Percentiles rank a stretch among this genome's conserved stretches.
Conservation (phyloP, 2,888 invertebrate genomes). For the Synergus gifuensis region DNA sequence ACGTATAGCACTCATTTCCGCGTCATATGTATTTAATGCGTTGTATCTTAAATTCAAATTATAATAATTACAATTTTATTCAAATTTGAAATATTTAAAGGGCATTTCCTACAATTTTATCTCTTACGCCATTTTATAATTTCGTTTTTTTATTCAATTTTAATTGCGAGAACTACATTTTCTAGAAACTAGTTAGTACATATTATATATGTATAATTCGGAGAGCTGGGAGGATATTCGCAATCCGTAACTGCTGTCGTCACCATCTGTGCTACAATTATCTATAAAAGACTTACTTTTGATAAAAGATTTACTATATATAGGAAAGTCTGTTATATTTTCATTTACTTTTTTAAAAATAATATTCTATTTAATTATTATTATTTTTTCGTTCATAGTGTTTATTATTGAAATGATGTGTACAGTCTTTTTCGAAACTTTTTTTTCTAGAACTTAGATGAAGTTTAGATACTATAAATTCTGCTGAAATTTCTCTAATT, state of each 20-base stretch:
- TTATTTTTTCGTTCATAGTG: too few relatives aligned
- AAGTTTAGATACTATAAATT: not conserved
- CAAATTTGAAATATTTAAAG: not conserved
- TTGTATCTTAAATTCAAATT: not conserved
- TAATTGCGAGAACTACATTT: not conserved
- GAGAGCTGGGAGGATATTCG: constrained; percentile 1
- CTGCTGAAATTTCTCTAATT: not conserved
- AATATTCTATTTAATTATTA: not conserved
- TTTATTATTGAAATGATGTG: too few relatives aligned
- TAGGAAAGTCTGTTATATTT: not conserved
- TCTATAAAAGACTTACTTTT: not conserved
- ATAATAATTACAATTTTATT: not conserved
- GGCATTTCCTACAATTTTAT: not conserved
- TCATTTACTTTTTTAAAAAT: not conserved
- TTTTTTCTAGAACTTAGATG: not conserved
- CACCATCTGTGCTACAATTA: constrained; percentile 18
- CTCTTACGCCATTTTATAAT: not conserved
- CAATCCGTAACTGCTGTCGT: constrained; percentile 14
- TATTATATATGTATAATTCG: not conserved
- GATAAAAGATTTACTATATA: not conserved
- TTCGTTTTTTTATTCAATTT: not conserved
- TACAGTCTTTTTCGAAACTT: not conserved
- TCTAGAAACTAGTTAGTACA: not conserved
- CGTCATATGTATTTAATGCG: not conserved
- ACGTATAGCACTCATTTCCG: not conserved